Evolutionary conservation across 1,140 invertebrate species (phyloP).

Genomic region (Trachymyrmex cornetzi): DNA sequence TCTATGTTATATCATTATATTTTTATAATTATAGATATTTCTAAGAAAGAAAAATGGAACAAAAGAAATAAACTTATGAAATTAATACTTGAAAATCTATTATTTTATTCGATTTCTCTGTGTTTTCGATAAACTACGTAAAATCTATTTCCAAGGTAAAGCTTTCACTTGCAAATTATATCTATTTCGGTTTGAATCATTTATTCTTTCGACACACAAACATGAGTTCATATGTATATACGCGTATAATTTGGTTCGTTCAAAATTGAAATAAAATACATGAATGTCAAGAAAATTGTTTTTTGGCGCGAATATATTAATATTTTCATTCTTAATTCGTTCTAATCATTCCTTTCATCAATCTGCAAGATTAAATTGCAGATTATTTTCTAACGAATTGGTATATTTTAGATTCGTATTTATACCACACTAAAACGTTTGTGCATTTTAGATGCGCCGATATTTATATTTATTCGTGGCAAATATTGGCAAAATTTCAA

Average conservation of each 20-base stretch:
- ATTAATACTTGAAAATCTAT: background rate
- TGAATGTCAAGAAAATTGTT: background rate
- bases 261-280: conserved; percentile 2
- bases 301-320: background rate
- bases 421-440: background rate
- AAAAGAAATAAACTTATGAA: background rate
- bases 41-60: background rate
- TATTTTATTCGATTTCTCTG: background rate
- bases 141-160: background rate
- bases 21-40: background rate
- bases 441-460: conserved; percentile 88
- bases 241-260: background rate
- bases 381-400: background rate
- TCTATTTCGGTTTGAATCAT: background rate
- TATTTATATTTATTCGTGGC: conserved; percentile 93
- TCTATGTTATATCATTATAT: background rate
- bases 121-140: background rate
- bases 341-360: background rate
- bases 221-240: background rate
- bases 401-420: background rate
- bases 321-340: too few relatives aligned
- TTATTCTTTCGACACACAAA: background rate
- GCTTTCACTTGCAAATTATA: background rate
- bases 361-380: background rate
- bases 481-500: conserved; percentile 93